Evolutionary conservation across 2,113 vertebrate genomes (phyloP), one percentile per base, ranked within the genome.

Genomic region (Planiliza haematocheilus): DNA sequence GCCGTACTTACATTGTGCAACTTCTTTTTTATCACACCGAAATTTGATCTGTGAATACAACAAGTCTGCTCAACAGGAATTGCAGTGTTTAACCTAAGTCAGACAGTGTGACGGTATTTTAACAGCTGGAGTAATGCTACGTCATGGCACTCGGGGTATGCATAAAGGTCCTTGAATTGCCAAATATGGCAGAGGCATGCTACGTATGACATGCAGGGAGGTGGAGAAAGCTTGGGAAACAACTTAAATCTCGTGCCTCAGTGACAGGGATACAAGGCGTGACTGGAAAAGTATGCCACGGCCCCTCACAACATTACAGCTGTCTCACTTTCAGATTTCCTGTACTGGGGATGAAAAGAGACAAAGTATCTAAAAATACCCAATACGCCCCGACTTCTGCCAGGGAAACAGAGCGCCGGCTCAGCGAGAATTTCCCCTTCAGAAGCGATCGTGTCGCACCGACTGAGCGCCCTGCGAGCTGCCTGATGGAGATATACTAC

Each of bases 391-490:
- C 13, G 39, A 53, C 75, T 72, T 87, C 72, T 62, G 59, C 81
- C 72, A 71, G 51, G 81, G 42, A 79, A 41, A 43, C 55, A 77
- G 79, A 79, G n/a, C 75, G 81, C 77, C 57, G 48, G 74, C 88
- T 91, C 88, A 82, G 88, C 81, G 17, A 86, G 74, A 88, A 77
- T 83, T 82, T 85, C 72, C 85, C 89, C 83, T 90, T 91, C 81
- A 75, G 24, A 45, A 37, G 61, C 18, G 61, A 87, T 88, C 77
- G 64, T 41, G 75, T 78, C 42, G 37, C 82, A 63, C 46, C 9
- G 8, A 41, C 17, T 37, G 59, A 64, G 30, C 24, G 55, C 68
- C 69, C 38, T 11, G 59, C n/a, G 8, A 80, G 71, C 79, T 60
- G 74, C 18, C 21, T 38, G 75, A 51, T 39, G 38, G 52, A 75